A percentile compares a stretch with the other conserved stretches of the same genome.
phyloP scores from a whole-genome alignment of 92 coral and sea anemone species.

The Muricea muricata region DNA sequence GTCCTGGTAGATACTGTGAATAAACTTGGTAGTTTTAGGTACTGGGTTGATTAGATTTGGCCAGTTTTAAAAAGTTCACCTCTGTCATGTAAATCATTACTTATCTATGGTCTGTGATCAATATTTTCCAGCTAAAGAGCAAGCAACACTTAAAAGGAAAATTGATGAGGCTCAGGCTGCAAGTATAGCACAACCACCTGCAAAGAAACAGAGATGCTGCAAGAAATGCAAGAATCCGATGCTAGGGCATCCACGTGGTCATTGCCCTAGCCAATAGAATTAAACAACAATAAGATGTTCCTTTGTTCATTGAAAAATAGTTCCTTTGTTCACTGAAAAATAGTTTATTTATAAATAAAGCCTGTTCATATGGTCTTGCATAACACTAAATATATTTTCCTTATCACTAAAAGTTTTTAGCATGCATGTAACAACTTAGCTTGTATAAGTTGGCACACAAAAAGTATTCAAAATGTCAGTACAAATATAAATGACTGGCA shows the following conservation, averaged over 20 bases:
- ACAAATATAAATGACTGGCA: neutral
- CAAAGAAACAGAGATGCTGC: conserved; percentile 30
- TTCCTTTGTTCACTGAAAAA: neutral
- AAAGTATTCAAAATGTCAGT: neutral
- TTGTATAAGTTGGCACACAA: conserved; percentile 14
- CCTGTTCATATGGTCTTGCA: neutral
- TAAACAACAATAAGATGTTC: neutral
- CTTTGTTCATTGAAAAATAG: conserved; percentile 6
- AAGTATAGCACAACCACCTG: conserved; percentile 12
- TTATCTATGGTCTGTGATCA: conserved; percentile 1
- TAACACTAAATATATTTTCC: neutral
- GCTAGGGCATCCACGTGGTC: conserved; percentile 36
- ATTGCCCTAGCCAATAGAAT: conserved; percentile 6
- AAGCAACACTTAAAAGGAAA: conserved; percentile 29
- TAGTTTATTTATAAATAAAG: neutral
- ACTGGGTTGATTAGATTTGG: neutral
- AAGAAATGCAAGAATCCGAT: conserved; percentile 25
- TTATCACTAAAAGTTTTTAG: neutral
- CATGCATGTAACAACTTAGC: neutral
- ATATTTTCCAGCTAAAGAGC: conserved; percentile 25
- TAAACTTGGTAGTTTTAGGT: neutral
- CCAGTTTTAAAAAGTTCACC: neutral
- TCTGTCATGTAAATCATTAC: too few relatives aligned
- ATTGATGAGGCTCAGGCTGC: conserved; percentile 30
- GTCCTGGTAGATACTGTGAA: conserved; percentile 35